A percentile compares a stretch with the other conserved stretches of the same genome.
Conservation (phyloP, 2,797 vertebrate species). For the Danionella dracula region DNA sequence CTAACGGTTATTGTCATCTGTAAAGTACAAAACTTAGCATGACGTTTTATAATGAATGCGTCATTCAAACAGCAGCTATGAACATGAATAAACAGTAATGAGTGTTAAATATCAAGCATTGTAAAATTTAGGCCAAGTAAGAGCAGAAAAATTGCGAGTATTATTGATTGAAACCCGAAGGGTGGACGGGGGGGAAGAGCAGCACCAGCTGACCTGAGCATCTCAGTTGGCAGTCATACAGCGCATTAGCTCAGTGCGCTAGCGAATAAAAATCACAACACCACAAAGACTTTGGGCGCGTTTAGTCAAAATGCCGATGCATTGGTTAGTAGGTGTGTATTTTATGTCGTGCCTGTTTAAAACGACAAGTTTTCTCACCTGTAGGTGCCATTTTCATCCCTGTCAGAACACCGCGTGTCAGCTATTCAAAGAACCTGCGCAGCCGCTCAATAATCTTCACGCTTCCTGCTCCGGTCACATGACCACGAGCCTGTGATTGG, state of each 20-base stretch:
- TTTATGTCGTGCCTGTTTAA: too few relatives aligned
- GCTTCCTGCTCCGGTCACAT: conserved; percentile 13
- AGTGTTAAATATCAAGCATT: too few relatives aligned
- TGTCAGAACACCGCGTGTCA: not conserved
- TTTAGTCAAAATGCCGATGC: too few relatives aligned
- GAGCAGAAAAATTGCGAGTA: too few relatives aligned
- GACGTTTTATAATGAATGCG: too few relatives aligned
- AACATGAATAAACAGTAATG: too few relatives aligned
- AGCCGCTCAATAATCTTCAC: not conserved
- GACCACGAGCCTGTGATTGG: not conserved
- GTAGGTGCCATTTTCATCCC: conserved; percentile 17
- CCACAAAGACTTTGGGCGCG: too few relatives aligned
- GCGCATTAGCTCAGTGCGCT: not conserved
- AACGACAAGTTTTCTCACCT: not conserved
- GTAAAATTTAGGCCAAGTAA: too few relatives aligned
- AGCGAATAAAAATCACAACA: not conserved
- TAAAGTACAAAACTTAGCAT: too few relatives aligned
- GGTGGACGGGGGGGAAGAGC: not conserved
- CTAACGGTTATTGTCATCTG: too few relatives aligned
- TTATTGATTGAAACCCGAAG: not conserved
- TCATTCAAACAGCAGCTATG: too few relatives aligned
- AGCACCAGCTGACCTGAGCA: not conserved
- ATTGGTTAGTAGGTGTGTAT: too few relatives aligned
- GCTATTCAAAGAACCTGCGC: not conserved
- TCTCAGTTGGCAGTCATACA: not conserved